Base-by-base conservation (phyloP, 2,888 invertebrate species). In the Ditylenchus weischeri region DNA sequence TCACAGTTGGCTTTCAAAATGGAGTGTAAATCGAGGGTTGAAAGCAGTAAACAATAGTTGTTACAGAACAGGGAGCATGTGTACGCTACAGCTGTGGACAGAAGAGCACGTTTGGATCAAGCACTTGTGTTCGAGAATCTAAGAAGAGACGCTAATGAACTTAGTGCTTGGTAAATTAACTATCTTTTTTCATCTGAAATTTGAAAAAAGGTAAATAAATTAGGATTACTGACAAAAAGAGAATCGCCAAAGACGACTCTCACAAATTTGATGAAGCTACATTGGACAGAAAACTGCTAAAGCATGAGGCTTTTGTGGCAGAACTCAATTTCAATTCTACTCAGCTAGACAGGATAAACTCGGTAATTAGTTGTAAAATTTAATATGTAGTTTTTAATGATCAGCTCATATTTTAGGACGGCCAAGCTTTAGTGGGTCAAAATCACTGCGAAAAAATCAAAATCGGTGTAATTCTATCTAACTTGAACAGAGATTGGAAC, bases 101-200 rank as follows among this genome's bases (percentile, higher is more conserved):
- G 74, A 23, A 63, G 66, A 11, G 51, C 64, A 15, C 66, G 68
- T 29, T 84, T 96, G 29, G 88, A 90, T 65, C 91, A 91, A 3
- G 90, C 92, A 0, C 89, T 91, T 76, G 90, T 90, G 62, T 93
- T 90, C 84, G 94, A 94, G 83, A 89, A 93, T 86, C 94, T 95
- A 84, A 88, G 90, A 36, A 90, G 93, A 0, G 91, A 94, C 81
- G 91, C 92, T 0, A 91, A 92, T 71, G 95, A 96, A 82, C 84
- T 86, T 69, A 69, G 73, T 60, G 88, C 88, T 0, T 96, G 95
- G 95, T 43, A 13, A 43, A 8, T 8, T 15, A 3, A 8, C 3
- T 43, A 43, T 43, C 15, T 43, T 13, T 2, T 38, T 38, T 38
- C 11, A 38, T 38, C 7, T 38, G 38, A 38, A 15, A 43, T 8